Conservation (phyloP, 2,797 vertebrate species). For the Lepus oiostolus region DNA sequence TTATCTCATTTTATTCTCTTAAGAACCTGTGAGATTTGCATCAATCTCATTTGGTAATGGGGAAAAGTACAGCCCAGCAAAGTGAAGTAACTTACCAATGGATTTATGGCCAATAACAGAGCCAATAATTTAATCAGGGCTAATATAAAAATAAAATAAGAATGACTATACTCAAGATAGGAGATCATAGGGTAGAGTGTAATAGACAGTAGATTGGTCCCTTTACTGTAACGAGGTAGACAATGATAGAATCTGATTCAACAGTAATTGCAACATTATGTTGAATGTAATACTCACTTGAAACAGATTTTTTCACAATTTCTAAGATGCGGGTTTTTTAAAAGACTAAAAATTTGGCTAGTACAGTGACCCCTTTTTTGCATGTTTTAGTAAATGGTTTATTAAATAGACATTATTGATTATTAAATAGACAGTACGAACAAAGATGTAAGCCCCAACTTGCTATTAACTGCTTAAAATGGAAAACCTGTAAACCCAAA, state of each 20-base stretch:
- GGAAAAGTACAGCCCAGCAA: neutral
- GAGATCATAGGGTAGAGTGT: neutral
- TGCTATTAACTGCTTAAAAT: conserved; percentile 17
- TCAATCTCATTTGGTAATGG: neutral
- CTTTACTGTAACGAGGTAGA: neutral
- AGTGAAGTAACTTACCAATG: conserved; percentile 1
- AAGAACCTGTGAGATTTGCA: neutral
- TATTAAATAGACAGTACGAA: neutral
- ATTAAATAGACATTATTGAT: conserved; percentile 9
- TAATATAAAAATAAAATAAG: neutral
- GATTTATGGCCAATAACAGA: neutral
- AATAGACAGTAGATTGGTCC: neutral
- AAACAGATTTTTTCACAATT: conserved; percentile 40
- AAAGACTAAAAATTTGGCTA: neutral
- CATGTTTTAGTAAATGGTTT: neutral
- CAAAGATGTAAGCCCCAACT: conserved; percentile 13
- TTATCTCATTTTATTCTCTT: conserved; percentile 1
- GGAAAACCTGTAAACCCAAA: neutral
- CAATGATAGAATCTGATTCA: neutral
- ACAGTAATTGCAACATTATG: neutral
- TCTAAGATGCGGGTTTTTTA: conserved; percentile 14
- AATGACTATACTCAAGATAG: neutral
- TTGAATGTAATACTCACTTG: neutral
- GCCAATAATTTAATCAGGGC: neutral
- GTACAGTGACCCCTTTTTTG: neutral